Percentiles rank a stretch among this genome's conserved stretches.
Conservation (phyloP, 1,140 invertebrate genomes). For the Drosophila willistoni region DNA sequence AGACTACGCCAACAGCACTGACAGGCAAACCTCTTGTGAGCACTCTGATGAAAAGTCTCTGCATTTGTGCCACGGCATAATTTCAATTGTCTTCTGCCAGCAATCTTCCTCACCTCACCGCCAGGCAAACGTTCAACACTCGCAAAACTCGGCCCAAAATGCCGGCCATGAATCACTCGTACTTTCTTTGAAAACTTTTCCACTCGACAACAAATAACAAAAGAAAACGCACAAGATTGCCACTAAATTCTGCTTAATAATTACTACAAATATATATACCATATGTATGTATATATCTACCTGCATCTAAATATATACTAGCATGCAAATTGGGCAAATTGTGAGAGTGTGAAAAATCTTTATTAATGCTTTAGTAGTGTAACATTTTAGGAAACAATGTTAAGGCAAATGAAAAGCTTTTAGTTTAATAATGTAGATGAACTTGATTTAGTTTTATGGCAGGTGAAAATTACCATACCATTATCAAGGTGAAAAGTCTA, state of each 20-base stretch:
- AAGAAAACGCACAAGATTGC: constrained; percentile 42
- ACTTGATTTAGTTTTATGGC: neutral
- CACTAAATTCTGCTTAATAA: constrained; percentile 45
- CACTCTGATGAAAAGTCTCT: constrained; percentile 14
- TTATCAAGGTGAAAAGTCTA: too few species aligned
- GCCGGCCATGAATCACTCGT: constrained; percentile 5
- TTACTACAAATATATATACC: constrained; percentile 16
- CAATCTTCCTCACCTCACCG: neutral
- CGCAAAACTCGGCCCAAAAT: neutral
- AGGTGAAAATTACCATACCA: neutral
- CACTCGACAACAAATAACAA: constrained; percentile 30
- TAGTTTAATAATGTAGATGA: neutral
- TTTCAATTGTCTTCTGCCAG: constrained; percentile 33
- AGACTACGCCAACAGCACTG: neutral
- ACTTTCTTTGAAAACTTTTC: constrained; percentile 25
- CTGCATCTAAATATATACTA: neutral
- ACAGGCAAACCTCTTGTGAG: neutral
- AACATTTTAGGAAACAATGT: neutral
- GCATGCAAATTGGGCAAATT: constrained; percentile 9
- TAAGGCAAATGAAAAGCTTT: neutral
- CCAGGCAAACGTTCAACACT: neutral
- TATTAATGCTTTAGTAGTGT: neutral
- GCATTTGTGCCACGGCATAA: constrained; percentile 29
- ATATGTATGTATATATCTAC: neutral
- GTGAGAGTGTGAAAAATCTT: constrained; percentile 11